These are phyloP conservation scores for Thalassarche chlororhynchos DNA, from an alignment of 2,113 vertebrate genomes.

Conservation along the genomic window DNA sequence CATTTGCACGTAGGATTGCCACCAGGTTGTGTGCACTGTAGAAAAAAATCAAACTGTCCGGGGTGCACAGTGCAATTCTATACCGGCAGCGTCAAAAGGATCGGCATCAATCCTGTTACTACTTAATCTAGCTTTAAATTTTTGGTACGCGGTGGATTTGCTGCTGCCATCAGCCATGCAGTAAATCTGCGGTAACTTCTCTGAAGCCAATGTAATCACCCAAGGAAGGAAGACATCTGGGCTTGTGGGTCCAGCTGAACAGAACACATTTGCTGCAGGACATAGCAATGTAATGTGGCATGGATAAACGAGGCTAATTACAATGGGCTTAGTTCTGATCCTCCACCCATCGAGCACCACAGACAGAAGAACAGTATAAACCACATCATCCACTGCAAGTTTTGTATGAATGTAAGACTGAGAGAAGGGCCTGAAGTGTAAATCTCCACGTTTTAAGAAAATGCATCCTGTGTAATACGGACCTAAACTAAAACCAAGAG, in stretches of 20 bases:
- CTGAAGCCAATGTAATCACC: not conserved
- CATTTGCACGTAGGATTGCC: not conserved
- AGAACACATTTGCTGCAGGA: not conserved
- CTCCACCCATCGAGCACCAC: not conserved
- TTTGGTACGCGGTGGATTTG: not conserved
- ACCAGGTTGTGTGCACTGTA: not conserved
- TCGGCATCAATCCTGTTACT: not conserved
- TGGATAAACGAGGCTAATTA: not conserved
- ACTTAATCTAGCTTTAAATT: not conserved
- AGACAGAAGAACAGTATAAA: not conserved
- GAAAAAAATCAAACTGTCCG: not conserved
- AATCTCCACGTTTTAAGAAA: not conserved
- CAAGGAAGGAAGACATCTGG: not conserved
- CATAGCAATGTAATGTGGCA: not conserved
- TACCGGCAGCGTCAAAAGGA: not conserved
- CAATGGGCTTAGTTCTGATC: not conserved
- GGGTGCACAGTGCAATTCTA: not conserved
- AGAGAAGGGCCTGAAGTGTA: not conserved
- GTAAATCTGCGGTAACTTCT: not conserved
- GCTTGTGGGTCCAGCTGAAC: not conserved
- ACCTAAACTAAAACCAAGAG: not conserved
- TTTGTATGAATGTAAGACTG: not conserved
- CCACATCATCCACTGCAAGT: rapidly evolving
- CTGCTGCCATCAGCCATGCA: not conserved
- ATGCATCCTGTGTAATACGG: rapidly evolving